Evolutionary conservation across 2,888 invertebrate genomes (phyloP).

Genomic region (Hypomecis atomaria): DNA sequence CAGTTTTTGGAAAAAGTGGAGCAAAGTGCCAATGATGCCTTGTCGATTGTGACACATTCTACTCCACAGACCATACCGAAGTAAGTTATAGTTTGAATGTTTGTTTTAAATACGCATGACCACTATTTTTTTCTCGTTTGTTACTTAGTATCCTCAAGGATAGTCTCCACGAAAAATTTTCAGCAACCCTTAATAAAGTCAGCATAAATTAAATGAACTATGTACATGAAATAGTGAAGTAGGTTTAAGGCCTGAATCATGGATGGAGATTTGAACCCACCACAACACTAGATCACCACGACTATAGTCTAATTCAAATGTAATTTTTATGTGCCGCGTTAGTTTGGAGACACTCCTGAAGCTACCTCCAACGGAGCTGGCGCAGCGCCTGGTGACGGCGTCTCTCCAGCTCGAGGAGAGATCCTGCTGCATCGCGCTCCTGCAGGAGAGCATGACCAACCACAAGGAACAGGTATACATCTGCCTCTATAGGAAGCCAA

Average conservation of each 20-base stretch:
- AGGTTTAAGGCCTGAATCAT: too few relatives aligned
- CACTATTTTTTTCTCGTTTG: too few relatives aligned
- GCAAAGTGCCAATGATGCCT: conserved; percentile 79
- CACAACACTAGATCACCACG: background rate
- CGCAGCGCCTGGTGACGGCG: conserved; percentile 85
- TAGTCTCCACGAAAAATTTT: too few relatives aligned
- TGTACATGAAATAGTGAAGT: too few relatives aligned
- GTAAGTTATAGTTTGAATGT: conserved; percentile 52
- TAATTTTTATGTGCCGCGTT: conserved; percentile 9
- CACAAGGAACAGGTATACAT: conserved; percentile 79
- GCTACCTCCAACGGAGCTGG: conserved; percentile 84
- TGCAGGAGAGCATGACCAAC: conserved; percentile 85
- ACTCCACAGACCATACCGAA: conserved; percentile 74
- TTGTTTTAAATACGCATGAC: too few relatives aligned
- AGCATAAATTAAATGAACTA: too few relatives aligned
- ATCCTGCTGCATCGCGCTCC: conserved; percentile 82
- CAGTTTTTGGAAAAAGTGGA: conserved; percentile 88
- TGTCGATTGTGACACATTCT: conserved; percentile 71
- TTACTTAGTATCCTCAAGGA: too few relatives aligned
- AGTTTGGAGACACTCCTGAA: conserved; percentile 84
- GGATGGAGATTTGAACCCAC: too few relatives aligned
- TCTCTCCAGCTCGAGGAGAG: conserved; percentile 86
- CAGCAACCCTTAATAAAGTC: too few relatives aligned
- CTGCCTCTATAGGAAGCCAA: background rate
- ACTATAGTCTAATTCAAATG: conserved; percentile 3